A percentile compares a stretch with the other conserved stretches of the same genome.
phyloP scores from a whole-genome alignment of 2,888 invertebrate genomes.

The Agrochola lota region DNA sequence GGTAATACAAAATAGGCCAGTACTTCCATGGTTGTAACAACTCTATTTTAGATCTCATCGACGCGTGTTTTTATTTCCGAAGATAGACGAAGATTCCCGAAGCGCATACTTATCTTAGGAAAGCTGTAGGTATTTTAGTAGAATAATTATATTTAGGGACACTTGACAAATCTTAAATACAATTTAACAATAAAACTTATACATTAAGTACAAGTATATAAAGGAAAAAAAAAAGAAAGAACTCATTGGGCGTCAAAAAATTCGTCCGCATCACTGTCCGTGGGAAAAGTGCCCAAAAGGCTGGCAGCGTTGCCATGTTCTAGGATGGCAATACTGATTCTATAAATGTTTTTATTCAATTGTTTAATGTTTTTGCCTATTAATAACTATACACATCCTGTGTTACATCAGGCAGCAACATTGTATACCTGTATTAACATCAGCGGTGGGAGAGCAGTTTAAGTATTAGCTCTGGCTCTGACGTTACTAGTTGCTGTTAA shows the following conservation, averaged over 20 bases:
- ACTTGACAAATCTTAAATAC: too few relatives aligned
- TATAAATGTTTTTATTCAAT: background rate
- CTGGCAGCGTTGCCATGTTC: too few relatives aligned
- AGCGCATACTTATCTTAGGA: background rate
- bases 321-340: too few relatives aligned
- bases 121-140: background rate
- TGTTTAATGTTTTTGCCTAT: background rate
- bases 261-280: too few relatives aligned
- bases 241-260: too few relatives aligned
- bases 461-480: background rate
- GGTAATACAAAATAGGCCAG: background rate
- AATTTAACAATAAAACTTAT: too few relatives aligned
- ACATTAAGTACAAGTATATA: too few relatives aligned
- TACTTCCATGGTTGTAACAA: background rate
- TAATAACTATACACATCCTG: background rate
- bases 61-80: background rate
- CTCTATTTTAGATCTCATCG: background rate
- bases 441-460: background rate
- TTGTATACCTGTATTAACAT: background rate
- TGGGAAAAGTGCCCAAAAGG: too few relatives aligned
- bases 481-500: constrained; percentile 2
- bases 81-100: background rate
- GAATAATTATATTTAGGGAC: too few relatives aligned
- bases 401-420: constrained; percentile 1
- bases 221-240: too few relatives aligned